Conservation (phyloP, 2,797 vertebrate genomes). For the Staurois parvus region DNA sequence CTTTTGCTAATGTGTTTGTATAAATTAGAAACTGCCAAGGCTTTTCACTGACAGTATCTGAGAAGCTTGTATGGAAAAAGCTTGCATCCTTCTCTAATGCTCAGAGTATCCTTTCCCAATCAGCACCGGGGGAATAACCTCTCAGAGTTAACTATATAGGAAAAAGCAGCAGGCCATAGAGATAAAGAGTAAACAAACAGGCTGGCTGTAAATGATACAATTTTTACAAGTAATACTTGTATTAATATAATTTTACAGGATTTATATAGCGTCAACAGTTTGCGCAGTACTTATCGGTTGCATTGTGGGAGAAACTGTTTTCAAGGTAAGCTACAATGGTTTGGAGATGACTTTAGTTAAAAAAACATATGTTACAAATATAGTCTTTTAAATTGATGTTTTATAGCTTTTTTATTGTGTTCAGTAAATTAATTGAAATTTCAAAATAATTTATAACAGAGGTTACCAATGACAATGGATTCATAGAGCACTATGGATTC, state of each 20-base stretch:
- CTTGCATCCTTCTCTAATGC: conserved; percentile 1
- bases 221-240: neutral
- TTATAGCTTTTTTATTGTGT: too few species aligned
- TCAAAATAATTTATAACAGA: too few species aligned
- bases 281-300: too few species aligned
- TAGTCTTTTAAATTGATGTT: too few species aligned
- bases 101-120: conserved; percentile 13
- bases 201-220: neutral
- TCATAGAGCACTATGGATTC: too few species aligned
- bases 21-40: conserved; percentile 1
- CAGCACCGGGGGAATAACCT: conserved; percentile 3
- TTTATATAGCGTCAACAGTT: too few species aligned
- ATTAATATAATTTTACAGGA: too few species aligned
- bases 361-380: too few species aligned
- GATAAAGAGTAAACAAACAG: neutral
- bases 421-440: too few species aligned
- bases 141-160: neutral
- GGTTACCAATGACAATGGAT: too few species aligned
- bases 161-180: neutral
- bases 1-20: conserved; percentile 20
- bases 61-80: neutral
- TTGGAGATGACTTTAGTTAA: too few species aligned
- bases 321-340: too few species aligned
- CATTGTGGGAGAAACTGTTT: neutral
- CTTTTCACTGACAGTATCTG: conserved; percentile 15